Base-by-base conservation (phyloP, 2,113 vertebrate species). In the Hippoglossus stenolepis region DNA sequence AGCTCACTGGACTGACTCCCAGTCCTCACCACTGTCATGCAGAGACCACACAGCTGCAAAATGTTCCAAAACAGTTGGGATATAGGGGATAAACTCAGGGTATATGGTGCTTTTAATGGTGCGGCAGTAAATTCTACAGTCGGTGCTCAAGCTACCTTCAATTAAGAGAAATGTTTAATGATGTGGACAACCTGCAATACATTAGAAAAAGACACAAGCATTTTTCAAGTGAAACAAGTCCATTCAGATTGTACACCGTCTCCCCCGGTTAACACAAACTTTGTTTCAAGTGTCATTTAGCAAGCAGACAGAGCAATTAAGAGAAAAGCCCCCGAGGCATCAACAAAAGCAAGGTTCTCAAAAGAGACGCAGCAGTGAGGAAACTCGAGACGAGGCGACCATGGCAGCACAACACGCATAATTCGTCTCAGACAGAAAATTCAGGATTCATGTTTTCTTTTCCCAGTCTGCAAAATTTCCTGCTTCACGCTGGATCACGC, bases 1-100 rank as follows among this genome's bases (percentile, higher is more conserved):
- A 75, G 85, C 76, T 82, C 60, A 4, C 58, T 89, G 85, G 85
- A 90, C 82, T 2, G 28, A 81, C 84, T 90, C 85, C 82, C 84
- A 74, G 83, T 67, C 65, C 43, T 78, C 73, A 60, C 71, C 77
- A 38, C 72, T 58, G 65, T 78, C 70, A 64, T 61, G 63, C 24
- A 17, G 73, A 84, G 84, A 85, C 87, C 85, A 82, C 85, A 85
- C 81, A 81, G 77, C 75, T 65, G 59, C 75, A 71, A 73, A 83
- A 74, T 75, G 60, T 81, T 85, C 87, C 75, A 78, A 82, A 87
- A 80, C 80, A 85, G 77, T 18, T 3, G 40, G 68, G 45, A 56
- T 66, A 64, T 18, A 40, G 40, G 40, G 73, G 60, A 67, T 80
- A 68, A 82, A 83, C 67, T n/a, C 5, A 20, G 68, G 24, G 57